Evolutionary conservation across 2,113 vertebrate genomes (phyloP), one percentile per base, ranked within the genome.

Genomic region (Tyrannus savana): DNA sequence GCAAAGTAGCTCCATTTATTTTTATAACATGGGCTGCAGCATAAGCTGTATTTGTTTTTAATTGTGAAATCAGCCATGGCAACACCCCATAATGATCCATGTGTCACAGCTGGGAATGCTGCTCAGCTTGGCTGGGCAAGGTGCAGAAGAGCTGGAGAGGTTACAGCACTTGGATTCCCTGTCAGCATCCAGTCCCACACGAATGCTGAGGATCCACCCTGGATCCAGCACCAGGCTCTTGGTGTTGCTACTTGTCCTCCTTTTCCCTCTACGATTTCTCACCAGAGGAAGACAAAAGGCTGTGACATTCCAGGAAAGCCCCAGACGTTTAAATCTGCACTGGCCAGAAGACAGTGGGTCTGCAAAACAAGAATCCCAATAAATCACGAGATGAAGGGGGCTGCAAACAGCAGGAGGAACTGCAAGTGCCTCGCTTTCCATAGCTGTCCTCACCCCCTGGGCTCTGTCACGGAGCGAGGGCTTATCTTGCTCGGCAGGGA

Each of bases 1-100:
- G 96, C 95, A 96, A 94, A 96, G 90, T 78, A 95, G 93, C 66
- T 92, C 76, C 17, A 17, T 92, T 94, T 91, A 92, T 95, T 95
- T 96, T 97, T 96, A 93, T 78, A 96, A 81, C 86, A 49, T 27
- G 2, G 52, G 72, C 88, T 84, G 83, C 90, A 89, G 69, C 73
- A 11, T 30, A 56, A 90, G 50, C 85, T 73, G 47, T 77, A 68
- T 95, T 96, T 96, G 95, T 72, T 93, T 95, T 90, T 58, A 92
- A 89, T 88, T 94, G 92, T 93, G 83, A 92, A 87, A 81, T 87
- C 86, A 75, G 14, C 95, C 93, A 62, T 76, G 62, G 92, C 93
- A 94, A 94, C 90, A n/a, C 25, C 58, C 75, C 64, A 12, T 13
- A 41, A 55, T 19, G 84, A 81, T 86, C 90, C 79, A 35, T 49